Base-by-base conservation (phyloP, 2,113 vertebrate species). In the Colius striatus region DNA sequence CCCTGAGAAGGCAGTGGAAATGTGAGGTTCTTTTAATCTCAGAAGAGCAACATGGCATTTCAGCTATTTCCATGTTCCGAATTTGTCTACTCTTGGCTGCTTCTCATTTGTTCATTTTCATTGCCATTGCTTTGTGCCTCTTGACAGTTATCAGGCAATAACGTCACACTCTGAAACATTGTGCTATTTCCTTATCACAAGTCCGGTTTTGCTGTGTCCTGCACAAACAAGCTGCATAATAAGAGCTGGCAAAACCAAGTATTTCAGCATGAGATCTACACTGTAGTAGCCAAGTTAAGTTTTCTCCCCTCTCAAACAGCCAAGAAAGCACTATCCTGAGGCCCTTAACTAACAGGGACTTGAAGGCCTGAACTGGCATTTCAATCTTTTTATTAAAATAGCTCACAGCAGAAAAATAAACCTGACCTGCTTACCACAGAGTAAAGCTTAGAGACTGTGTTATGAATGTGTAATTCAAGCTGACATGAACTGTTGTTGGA, bases 371-470 rank as follows among this genome's bases (percentile, higher is more conserved):
- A 95, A 94, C 91, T 90, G 89, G 81, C 74, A 55, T 91, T 89
- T 66, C 81, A 85, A 55, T 72, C 68, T 94, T 91, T 95, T 89
- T 93, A 95, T 87, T 91, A 74, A 73, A 94, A 74, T 45, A 90
- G 62, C 87, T 90, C 55, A 66, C 32, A 89, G 71, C 71, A 93
- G 93, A 91, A 94, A 90, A 95, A 88, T 75, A 89, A 92, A 84
- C 47, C 70, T 93, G 96, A 80, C 91, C 84, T 91, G 92, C 68
- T 91, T 84, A 54, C 70, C 47, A 63, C 57, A 54, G 34, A 82
- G 62, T 50, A 84, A 83, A n/a, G 53, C 36, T 87, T 85, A 70
- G 78, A 47, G 68, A 67, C 77, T 81, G 73, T 92, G 76, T 83
- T 89, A 68, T 13, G 27, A 23, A 26, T 72, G 47, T 47, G 48